Conservation (phyloP, 1,140 invertebrate species). For the Macrobrachium rosenbergii region DNA sequence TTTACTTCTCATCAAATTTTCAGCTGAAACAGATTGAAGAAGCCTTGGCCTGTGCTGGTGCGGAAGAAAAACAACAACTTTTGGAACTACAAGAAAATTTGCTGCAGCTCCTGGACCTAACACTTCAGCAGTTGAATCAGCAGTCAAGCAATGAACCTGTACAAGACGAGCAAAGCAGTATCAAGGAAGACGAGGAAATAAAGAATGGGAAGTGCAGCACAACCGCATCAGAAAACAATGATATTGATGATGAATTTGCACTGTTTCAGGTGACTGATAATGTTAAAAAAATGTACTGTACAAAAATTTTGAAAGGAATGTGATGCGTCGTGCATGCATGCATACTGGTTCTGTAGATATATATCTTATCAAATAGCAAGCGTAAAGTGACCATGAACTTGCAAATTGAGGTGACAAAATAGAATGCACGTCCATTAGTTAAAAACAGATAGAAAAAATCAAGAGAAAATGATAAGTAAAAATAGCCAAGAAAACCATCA, state of each 20-base stretch:
- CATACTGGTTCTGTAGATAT: background rate
- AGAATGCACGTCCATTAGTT: no score
- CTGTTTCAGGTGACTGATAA: constrained; percentile 41
- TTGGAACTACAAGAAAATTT: constrained; percentile 49
- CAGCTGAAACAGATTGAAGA: constrained; percentile 50
- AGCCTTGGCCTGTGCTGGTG: constrained; percentile 28
- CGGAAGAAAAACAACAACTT: constrained; percentile 41
- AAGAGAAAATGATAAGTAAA: no score
- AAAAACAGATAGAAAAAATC: no score
- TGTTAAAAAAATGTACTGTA: background rate
- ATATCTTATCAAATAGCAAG: no score
- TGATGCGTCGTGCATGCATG: background rate
- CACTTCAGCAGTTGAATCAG: constrained; percentile 42
- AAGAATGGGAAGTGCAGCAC: background rate
- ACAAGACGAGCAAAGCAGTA: background rate
- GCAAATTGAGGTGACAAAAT: no score
- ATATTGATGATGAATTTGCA: constrained; percentile 53
- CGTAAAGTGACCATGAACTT: no score
- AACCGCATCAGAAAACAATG: background rate
- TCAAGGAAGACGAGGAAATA: background rate
- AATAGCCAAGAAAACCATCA: no score
- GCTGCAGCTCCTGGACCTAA: constrained; percentile 45
- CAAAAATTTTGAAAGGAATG: background rate
- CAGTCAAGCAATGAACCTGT: background rate
- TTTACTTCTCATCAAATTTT: background rate